phyloP scores from a whole-genome alignment of 1,140 invertebrate species.

The Limonius californicus region DNA sequence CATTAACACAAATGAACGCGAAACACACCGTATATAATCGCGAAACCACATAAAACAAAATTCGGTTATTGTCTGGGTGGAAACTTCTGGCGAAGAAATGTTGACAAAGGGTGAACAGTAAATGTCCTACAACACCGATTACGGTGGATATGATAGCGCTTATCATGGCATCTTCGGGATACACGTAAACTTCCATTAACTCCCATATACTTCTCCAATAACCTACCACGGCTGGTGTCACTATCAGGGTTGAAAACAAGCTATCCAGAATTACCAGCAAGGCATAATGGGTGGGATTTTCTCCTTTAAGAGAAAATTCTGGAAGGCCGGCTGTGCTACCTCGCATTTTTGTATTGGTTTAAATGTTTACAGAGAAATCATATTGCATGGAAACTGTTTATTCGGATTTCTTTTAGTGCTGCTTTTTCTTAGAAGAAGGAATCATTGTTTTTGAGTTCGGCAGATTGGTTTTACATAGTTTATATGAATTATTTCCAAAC shows the following conservation, averaged over 20 bases:
- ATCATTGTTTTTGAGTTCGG: no score
- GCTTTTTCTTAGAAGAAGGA: neutral
- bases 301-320: slow-evolving; percentile 47
- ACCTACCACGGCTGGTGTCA: slow-evolving; percentile 74
- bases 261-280: slow-evolving; percentile 66
- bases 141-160: slow-evolving; percentile 63
- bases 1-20: slow-evolving; percentile 75
- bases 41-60: slow-evolving; percentile 68
- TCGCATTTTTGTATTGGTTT: slow-evolving; percentile 51
- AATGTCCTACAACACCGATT: slow-evolving; percentile 64
- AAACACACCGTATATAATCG: slow-evolving; percentile 71
- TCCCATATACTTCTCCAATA: slow-evolving; percentile 86
- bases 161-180: slow-evolving; percentile 54
- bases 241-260: slow-evolving; percentile 64
- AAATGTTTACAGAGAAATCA: neutral
- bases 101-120: slow-evolving; percentile 66
- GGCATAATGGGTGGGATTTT: slow-evolving; percentile 53
- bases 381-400: neutral
- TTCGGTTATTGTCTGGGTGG: slow-evolving; percentile 62
- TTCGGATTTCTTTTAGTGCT: neutral
- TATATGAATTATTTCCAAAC: no score
- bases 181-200: slow-evolving; percentile 69
- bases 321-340: slow-evolving; percentile 57
- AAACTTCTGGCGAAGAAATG: slow-evolving; percentile 57
- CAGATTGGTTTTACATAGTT: no score